Evolutionary conservation across 1,140 invertebrate species (phyloP), one percentile per base, ranked within the genome.

Genomic region (Campoletis sonorensis): DNA sequence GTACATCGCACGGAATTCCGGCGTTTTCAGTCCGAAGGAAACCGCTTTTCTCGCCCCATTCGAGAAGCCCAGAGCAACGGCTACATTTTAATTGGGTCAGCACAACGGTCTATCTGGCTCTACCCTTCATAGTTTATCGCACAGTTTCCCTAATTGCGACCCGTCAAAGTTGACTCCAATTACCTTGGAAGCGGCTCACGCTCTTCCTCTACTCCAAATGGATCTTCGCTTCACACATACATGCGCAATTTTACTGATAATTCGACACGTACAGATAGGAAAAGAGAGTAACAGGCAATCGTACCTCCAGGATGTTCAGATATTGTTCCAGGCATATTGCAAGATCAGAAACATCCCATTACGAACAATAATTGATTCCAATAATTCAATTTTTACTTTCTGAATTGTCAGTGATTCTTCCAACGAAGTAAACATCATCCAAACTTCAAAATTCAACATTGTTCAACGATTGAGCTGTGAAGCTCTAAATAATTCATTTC

Each of bases 31-130:
- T 30, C 21, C 23, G 33, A 45, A 26, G 5, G 1, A 49, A 58
- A 21, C 15, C 40, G 64, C n/a, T 23, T 23, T 33, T 26, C 45
- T 79, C 33, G 1, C 23, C 45, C 26, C 26, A 40, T 73, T 27
- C 61, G 11, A 0, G 23, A 2, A 26, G 61, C 23, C 61, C 40
- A 8, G 1, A 64, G 23, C 61, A 64, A 61, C 70, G 73, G 75
- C 51, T 82, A 79, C 70, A 70, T 80, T 85, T 85, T 84, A 85
- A 85, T 85, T 84, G 81, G 82, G 76, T 76, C 80, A 85, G 37
- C 51, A 45, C 76, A 13, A 78, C 76, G 76, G 58, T 78, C 76
- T 78, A 78, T 78, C 61, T 27, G 40, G n/a, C 51, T 76, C 71
- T 64, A 37, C 49, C 61, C 61, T 23, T 75, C 78, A 64, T 81